Conservation (phyloP, 1,140 invertebrate genomes). For the Lepidotrigona ventralis region DNA sequence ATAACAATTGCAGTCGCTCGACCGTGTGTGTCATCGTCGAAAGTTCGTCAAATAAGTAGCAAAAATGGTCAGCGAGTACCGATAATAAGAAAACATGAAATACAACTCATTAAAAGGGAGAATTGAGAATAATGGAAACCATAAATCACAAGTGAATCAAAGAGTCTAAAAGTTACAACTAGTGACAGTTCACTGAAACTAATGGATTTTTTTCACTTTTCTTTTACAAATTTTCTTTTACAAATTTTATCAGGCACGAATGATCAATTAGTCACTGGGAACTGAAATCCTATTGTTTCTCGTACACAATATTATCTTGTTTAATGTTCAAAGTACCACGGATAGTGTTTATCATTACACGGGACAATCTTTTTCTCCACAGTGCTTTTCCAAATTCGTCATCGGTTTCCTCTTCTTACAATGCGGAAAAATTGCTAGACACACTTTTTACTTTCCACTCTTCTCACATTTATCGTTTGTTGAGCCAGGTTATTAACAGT, state of each 20-base stretch:
- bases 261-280: background rate
- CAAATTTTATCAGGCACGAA: background rate
- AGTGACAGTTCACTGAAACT: background rate
- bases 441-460: background rate
- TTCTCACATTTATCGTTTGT: background rate
- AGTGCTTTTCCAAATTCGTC: too few species aligned
- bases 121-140: background rate
- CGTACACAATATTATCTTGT: background rate
- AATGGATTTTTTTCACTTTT: too few species aligned
- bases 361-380: too few species aligned
- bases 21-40: background rate
- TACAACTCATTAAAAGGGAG: background rate
- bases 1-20: background rate
- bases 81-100: accelerated
- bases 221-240: background rate
- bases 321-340: background rate
- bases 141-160: background rate
- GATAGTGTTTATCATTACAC: background rate
- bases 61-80: accelerated
- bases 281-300: background rate
- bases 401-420: background rate
- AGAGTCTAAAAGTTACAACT: background rate
- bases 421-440: too few species aligned
- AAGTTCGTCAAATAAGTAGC: too few species aligned
- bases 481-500: accelerated